Evolutionary conservation across 2,113 vertebrate genomes (phyloP), one percentile per base, ranked within the genome.

Genomic region (Dicaeum eximium): DNA sequence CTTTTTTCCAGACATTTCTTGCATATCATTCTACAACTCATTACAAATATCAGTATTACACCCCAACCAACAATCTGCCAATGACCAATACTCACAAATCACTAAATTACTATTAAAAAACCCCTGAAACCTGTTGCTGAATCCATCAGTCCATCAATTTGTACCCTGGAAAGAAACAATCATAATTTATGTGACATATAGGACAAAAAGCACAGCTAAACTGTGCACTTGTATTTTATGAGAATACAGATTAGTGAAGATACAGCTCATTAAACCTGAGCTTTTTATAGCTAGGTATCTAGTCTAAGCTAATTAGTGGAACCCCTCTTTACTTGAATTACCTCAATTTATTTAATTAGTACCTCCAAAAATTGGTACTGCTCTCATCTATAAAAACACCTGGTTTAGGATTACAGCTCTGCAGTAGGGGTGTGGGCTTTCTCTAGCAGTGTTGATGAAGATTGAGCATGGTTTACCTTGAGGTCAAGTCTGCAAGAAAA

Each of bases 391-490:
- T 25, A 22, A 24, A 17, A 78, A 50, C 35, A 47, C 6, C 13
- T 61, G 13, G 12, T 81, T 64, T 73, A 54, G 31, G 33, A 73
- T 86, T 42, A 42, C 6, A 54, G 25, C 35, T 73, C 65, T 86
- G 80, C 50, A 60, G 50, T 15, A 35, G 19, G 15, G 23, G 15
- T 15, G 12, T 50, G 56, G 50, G 19, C 25, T 74, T 60, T 48
- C 45, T 74, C 31, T 37, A 73, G 45, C 16, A 50, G n/a, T 7
- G 14, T 8, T 79, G 40, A 24, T 17, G 33, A 62, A 82, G 30
- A 25, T 2, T 47, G 15, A 48, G 15, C 38, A 69, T 0, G 0
- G 25, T 60, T 91, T 74, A 45, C 11, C 13, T 15, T 31, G 61
- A 50, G n/a, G 72, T 15, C 2, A 15, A 51, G 30, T 22, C 45